Base-by-base conservation (phyloP, 1,140 invertebrate species). In the Camponotus pennsylvanicus region DNA sequence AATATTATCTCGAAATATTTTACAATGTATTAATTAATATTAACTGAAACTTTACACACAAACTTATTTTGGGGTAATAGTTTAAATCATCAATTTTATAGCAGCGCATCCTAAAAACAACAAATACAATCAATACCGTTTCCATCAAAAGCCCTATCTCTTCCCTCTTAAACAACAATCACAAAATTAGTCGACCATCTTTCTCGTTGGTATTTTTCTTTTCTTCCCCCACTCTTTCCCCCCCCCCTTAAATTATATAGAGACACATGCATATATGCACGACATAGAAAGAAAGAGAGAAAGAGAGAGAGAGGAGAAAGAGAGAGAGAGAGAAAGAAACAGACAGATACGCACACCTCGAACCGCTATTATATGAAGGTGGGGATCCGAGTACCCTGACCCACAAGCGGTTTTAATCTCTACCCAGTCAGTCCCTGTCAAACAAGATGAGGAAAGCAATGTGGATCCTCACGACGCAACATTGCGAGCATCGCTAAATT, bases 331-430 rank as follows among this genome's bases (percentile, higher is more conserved):
- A 49, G 13, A 49, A 0, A 49, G 13, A 4, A 3, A 52, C 3
- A 49, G 8, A 49, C 11, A 49, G 45, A 45, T 45, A 45, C 15
- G 15, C 13, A 52, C 63, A 73, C 73, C 73, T 75, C n/a, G 40
- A 40, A 37, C 37, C 55, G 45, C 15, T 45, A 40, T 85, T 70
- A 63, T 42, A 45, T 21, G 45, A 69, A 90, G 78, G 89, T 88
- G 82, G 89, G 88, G 89, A 27, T 90, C 91, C 92, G 87, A 93
- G 93, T 92, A 94, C 91, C 90, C 92, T 93, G 93, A 93, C 92
- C 92, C 93, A 93, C 92, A 93, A 94, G 93, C 92, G 92, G 91
- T 83, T 89, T 78, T 85, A 84, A 73, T 82, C 86, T 82, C 75
- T 88, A 83, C 55, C 79, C 82, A 90, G 90, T 90, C 80, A 88